phyloP scores from a whole-genome alignment of 2,113 vertebrate genomes.

The Cheilinus undulatus region DNA sequence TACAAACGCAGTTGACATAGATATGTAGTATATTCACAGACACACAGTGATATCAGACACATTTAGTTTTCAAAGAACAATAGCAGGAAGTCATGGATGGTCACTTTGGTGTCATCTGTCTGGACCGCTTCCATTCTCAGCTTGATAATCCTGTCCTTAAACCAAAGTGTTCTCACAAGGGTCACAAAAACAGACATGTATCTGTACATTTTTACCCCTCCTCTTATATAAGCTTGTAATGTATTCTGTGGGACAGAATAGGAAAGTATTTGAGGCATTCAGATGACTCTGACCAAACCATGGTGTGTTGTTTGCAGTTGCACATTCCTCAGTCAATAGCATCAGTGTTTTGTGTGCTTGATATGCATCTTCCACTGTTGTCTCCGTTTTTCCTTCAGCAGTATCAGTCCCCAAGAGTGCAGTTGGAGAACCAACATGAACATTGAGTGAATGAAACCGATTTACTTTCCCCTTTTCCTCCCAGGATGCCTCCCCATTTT shows the following conservation, averaged over 20 bases:
- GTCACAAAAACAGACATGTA: conserved; percentile 26
- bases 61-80: conserved; percentile 75
- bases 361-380: conserved; percentile 25
- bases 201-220: not conserved
- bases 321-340: conserved; percentile 61
- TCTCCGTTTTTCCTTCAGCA: conserved; percentile 28
- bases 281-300: conserved; percentile 58
- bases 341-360: conserved; percentile 49
- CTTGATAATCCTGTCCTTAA: conserved; percentile 66
- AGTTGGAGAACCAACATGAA: conserved; percentile 3
- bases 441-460: conserved; percentile 6
- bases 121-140: conserved; percentile 67
- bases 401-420: not conserved
- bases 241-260: conserved; percentile 34
- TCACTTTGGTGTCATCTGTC: conserved; percentile 67
- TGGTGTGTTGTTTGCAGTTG: conserved; percentile 43
- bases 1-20: not conserved
- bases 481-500: too few species aligned
- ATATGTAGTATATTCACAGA: not conserved
- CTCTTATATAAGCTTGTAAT: conserved; percentile 7
- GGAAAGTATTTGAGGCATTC: conserved; percentile 51
- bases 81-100: conserved; percentile 70
- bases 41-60: conserved; percentile 57
- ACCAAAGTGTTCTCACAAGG: conserved; percentile 55
- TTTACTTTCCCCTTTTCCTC: too few species aligned